Evolutionary conservation across 1,140 invertebrate species (phyloP).

Genomic region (Bombus ignitus): DNA sequence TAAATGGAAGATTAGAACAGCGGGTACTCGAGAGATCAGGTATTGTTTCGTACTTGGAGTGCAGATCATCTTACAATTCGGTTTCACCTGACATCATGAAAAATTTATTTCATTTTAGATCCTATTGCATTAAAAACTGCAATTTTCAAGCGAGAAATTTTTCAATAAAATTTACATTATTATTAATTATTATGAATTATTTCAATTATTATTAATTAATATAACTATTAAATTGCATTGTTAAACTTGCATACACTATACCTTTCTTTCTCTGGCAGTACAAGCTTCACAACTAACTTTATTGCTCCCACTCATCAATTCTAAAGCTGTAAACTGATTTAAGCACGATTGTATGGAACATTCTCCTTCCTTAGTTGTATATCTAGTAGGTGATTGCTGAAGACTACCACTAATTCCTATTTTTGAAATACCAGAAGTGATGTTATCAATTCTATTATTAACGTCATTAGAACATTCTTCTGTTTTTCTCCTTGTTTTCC

Average conservation of each 20-base stretch:
- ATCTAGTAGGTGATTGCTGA: slow-evolving; percentile 81
- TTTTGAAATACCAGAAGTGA: slow-evolving; percentile 66
- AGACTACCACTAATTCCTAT: slow-evolving; percentile 55
- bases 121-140: background rate
- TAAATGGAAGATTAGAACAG: slow-evolving; percentile 96
- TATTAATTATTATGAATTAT: background rate
- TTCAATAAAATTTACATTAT: too few species aligned
- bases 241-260: slow-evolving; percentile 51
- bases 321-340: slow-evolving; percentile 94
- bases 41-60: slow-evolving; percentile 96
- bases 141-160: background rate
- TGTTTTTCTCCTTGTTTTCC: slow-evolving; percentile 1
- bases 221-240: background rate
- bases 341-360: slow-evolving; percentile 94
- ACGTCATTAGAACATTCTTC: slow-evolving; percentile 4
- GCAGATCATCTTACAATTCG: slow-evolving; percentile 89
- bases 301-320: slow-evolving; percentile 94
- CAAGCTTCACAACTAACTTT: slow-evolving; percentile 96
- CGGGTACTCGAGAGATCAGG: slow-evolving; percentile 94
- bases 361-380: slow-evolving; percentile 89
- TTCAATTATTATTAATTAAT: background rate
- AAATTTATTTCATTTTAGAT: background rate
- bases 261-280: slow-evolving; percentile 87
- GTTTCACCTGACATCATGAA: slow-evolving; percentile 75
- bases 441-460: slow-evolving; percentile 55